phyloP scores from a whole-genome alignment of 2,113 vertebrate genomes.

The Nothocercus julius region DNA sequence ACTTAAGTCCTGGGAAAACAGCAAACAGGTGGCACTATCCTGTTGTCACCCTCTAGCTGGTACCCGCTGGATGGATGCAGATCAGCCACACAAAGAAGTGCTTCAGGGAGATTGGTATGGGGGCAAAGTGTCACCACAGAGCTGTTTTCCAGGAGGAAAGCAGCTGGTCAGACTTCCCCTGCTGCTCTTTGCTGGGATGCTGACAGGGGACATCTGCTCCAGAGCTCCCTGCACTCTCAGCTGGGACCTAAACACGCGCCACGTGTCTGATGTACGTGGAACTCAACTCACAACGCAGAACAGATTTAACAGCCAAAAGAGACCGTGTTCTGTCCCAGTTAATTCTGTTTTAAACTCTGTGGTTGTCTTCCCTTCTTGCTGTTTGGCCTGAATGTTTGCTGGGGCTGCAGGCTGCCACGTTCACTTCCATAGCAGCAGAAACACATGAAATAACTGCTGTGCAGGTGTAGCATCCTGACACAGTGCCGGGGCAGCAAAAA shows the following conservation, averaged over 20 bases:
- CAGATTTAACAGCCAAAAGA: not conserved
- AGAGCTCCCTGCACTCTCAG: not conserved
- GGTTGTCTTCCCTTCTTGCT: not conserved
- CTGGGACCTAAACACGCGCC: not conserved
- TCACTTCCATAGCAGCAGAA: not conserved
- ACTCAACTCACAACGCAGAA: not conserved
- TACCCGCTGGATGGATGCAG: fast-evolving
- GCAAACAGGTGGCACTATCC: fast-evolving
- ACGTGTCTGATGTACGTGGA: not conserved
- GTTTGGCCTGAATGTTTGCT: not conserved
- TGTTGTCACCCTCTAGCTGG: not conserved
- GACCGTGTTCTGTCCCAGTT: not conserved
- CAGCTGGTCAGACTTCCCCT: not conserved
- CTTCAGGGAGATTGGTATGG: fast-evolving
- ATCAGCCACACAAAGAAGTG: fast-evolving
- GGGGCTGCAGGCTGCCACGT: not conserved
- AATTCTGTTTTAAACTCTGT: not conserved
- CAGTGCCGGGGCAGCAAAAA: not conserved
- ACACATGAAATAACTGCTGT: not conserved
- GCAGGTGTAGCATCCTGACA: fast-evolving
- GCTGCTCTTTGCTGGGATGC: not conserved
- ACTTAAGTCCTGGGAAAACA: fast-evolving
- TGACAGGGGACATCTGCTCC: not conserved
- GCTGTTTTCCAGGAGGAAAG: not conserved
- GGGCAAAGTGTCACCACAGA: not conserved